Evolutionary conservation across 2,797 vertebrate species (phyloP).

Genomic region (Lagocephalus sceleratus): DNA sequence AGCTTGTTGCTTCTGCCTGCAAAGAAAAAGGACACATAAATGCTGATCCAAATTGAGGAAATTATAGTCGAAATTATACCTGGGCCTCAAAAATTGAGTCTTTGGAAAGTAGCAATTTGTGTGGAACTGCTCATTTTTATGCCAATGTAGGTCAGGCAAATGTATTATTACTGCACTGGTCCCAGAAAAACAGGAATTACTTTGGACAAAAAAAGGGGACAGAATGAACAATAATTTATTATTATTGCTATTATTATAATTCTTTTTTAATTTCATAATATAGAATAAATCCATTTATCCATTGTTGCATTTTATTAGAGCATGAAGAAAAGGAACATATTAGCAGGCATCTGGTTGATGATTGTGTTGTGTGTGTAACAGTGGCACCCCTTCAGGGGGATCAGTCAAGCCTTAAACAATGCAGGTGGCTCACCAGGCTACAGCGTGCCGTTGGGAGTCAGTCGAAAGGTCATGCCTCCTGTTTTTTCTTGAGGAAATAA

Average conservation of each 20-base stretch:
- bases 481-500: neutral
- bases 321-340: neutral
- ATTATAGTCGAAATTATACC: neutral
- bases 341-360: conserved; percentile 3
- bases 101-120: neutral
- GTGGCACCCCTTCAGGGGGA: too few species aligned
- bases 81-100: neutral
- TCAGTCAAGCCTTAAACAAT: neutral
- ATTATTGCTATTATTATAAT: too few species aligned
- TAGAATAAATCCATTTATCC: neutral
- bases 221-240: neutral
- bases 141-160: too few species aligned
- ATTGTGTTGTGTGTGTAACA: neutral
- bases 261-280: too few species aligned
- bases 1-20: neutral
- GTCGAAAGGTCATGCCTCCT: neutral
- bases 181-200: neutral
- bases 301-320: neutral
- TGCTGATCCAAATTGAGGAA: conserved; percentile 14
- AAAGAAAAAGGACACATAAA: conserved; percentile 1
- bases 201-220: conserved; percentile 9
- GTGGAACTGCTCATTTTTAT: neutral
- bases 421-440: conserved; percentile 1
- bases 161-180: conserved; percentile 2
- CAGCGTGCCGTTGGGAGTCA: neutral